phyloP scores from a whole-genome alignment of 2,888 invertebrate species.

The Drosophila maculinotata region DNA sequence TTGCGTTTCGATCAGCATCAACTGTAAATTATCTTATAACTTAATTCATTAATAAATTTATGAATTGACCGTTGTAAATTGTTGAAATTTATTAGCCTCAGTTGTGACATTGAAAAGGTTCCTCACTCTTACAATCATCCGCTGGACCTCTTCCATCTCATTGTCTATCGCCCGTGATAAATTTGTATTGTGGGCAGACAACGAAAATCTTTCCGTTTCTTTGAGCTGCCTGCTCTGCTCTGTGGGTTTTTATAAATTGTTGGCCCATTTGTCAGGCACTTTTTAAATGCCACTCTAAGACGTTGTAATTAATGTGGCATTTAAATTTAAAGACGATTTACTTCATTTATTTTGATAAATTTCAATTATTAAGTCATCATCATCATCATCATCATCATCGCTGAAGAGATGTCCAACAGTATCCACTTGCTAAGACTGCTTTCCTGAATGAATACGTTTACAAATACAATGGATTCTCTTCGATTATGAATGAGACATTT shows the following conservation, averaged over 20 bases:
- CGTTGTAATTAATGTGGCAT: slow-evolving; percentile 69
- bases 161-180: slow-evolving; percentile 62
- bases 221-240: slow-evolving; percentile 7
- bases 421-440: slow-evolving; percentile 8
- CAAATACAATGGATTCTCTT: slow-evolving; percentile 12
- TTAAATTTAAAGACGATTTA: slow-evolving; percentile 65
- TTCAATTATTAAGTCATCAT: slow-evolving; percentile 70
- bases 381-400: slow-evolving; percentile 25
- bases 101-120: slow-evolving; percentile 58
- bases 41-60: slow-evolving; percentile 85
- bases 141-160: slow-evolving; percentile 17
- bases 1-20: slow-evolving; percentile 71
- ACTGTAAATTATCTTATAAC: slow-evolving; percentile 84
- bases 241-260: slow-evolving; percentile 49
- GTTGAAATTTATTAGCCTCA: slow-evolving; percentile 76
- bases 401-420: slow-evolving; percentile 1
- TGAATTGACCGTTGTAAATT: slow-evolving; percentile 83
- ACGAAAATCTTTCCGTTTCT: slow-evolving; percentile 26
- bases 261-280: slow-evolving; percentile 60
- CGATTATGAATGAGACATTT: slow-evolving; percentile 48
- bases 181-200: slow-evolving; percentile 52
- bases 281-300: slow-evolving; percentile 56
- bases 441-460: slow-evolving; percentile 48
- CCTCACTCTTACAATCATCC: slow-evolving; percentile 12
- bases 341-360: slow-evolving; percentile 71